Conservation (phyloP, 2,113 vertebrate species). For the Hippopotamus amphibius region DNA sequence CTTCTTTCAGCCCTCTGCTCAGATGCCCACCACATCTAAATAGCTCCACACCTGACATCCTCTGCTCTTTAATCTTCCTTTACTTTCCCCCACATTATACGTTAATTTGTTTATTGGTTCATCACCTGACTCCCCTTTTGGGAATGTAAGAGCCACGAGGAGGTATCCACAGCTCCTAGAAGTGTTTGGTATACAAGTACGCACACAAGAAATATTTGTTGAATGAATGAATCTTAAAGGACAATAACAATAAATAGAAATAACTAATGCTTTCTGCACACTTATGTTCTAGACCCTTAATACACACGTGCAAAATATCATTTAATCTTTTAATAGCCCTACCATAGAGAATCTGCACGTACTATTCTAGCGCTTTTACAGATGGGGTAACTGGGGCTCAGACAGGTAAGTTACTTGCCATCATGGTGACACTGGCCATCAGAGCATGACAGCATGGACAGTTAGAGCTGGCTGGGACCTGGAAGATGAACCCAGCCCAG, state of each 20-base stretch:
- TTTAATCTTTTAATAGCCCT: not conserved
- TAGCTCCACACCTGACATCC: not conserved
- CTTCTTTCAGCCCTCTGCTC: too few relatives aligned
- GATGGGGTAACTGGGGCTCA: not conserved
- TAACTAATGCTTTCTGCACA: not conserved
- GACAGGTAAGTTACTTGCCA: not conserved
- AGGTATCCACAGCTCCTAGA: not conserved
- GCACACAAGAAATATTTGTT: too few relatives aligned
- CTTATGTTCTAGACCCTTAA: not conserved
- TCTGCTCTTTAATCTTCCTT: not conserved
- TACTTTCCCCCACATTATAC: not conserved
- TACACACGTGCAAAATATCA: not conserved
- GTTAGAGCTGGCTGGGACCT: not conserved
- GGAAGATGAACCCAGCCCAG: not conserved
- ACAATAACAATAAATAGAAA: not conserved
- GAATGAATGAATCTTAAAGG: not conserved
- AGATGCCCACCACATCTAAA: not conserved
- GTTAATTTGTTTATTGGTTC: not conserved
- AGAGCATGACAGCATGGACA: not conserved
- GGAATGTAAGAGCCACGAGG: not conserved
- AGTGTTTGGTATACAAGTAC: not conserved
- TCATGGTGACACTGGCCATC: accelerated
- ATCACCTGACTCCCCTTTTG: not conserved
- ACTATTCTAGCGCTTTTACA: accelerated
- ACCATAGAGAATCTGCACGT: not conserved